phyloP scores from a whole-genome alignment of 2,888 invertebrate species.

The Perdita meconis region DNA sequence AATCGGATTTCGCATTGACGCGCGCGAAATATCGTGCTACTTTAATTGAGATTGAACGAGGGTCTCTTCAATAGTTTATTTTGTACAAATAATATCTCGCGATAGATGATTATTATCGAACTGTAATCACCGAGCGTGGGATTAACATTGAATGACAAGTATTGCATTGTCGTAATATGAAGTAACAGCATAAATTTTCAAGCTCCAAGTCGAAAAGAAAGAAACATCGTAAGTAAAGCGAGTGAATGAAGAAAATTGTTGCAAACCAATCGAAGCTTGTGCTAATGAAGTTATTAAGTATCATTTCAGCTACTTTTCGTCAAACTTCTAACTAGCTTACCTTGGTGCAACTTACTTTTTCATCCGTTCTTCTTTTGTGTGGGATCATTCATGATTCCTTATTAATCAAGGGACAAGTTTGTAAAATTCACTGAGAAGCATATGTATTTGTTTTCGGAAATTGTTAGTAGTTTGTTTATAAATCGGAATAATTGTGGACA shows the following conservation, averaged over 20 bases:
- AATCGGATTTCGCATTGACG: not conserved
- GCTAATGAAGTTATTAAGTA: constrained; percentile 45
- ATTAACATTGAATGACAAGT: not conserved
- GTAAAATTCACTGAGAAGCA: constrained; percentile 36
- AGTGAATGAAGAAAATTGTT: constrained; percentile 10
- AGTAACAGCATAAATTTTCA: not conserved
- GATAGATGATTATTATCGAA: not conserved
- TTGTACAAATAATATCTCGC: too few relatives aligned
- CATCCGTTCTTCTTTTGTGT: constrained; percentile 25
- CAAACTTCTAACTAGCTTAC: constrained; percentile 30
- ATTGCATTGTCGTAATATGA: not conserved
- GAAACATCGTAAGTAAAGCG: constrained; percentile 17
- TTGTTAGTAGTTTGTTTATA: too few relatives aligned
- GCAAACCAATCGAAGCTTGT: constrained; percentile 23
- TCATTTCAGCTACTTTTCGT: constrained; percentile 46
- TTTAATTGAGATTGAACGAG: not conserved
- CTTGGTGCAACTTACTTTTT: constrained; percentile 39
- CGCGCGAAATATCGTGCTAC: not conserved
- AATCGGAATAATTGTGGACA: too few relatives aligned
- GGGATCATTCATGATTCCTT: constrained; percentile 43
- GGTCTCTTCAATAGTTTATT: too few relatives aligned
- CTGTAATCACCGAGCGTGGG: not conserved
- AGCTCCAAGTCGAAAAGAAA: not conserved
- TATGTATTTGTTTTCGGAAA: constrained; percentile 6
- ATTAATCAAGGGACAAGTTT: constrained; percentile 44